phyloP scores from a whole-genome alignment of 2,797 vertebrate species.

The Falco biarmicus region DNA sequence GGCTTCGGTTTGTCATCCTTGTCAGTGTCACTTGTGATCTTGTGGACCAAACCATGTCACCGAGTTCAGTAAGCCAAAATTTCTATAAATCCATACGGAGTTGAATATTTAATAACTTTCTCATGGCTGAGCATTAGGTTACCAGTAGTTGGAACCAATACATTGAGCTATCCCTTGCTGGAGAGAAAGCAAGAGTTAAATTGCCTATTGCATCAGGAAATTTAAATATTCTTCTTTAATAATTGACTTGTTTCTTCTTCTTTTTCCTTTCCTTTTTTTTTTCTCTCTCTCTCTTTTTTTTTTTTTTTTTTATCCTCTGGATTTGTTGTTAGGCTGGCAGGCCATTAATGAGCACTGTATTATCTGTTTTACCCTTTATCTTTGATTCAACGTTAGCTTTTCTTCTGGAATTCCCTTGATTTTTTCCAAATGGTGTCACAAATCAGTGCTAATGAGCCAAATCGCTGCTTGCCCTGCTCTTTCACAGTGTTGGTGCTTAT shows the following conservation, averaged over 20 bases:
- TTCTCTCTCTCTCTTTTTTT: too few species aligned
- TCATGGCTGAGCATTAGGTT: background rate
- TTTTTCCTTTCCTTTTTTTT: accelerated
- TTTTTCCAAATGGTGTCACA: constrained; percentile 49
- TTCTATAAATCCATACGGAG: background rate
- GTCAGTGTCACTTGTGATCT: background rate
- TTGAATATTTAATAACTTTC: background rate
- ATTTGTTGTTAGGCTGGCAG: constrained; percentile 11
- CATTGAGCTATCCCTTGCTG: background rate
- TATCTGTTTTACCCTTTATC: background rate
- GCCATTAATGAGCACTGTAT: background rate
- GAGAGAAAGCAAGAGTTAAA: background rate
- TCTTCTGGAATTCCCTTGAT: constrained; percentile 48
- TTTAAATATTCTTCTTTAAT: background rate
- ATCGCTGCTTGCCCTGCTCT: constrained; percentile 14
- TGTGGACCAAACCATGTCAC: background rate
- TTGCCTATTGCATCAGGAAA: background rate
- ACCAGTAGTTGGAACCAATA: background rate
- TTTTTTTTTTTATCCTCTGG: background rate
- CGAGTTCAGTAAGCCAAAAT: background rate
- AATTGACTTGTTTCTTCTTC: background rate
- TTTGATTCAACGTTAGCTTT: background rate
- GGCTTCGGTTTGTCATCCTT: background rate
- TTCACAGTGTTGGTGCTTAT: background rate
- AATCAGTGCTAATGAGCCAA: constrained; percentile 63